A percentile compares a stretch with the other conserved stretches of the same genome.
phyloP scores from a whole-genome alignment of 2,888 invertebrate species.

The Luperina testacea region DNA sequence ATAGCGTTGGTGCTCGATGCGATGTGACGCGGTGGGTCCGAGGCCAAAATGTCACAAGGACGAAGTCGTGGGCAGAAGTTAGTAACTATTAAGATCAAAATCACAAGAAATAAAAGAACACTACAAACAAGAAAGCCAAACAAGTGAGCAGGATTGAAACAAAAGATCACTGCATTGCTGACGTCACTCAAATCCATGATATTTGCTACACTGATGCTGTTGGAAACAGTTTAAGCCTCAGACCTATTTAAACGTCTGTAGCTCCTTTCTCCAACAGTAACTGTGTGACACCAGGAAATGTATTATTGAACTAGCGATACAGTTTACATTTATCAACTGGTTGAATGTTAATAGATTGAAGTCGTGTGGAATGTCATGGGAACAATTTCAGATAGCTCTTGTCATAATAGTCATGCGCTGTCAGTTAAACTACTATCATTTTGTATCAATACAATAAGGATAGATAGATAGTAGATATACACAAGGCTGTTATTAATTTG shows the following conservation, averaged over 20 bases:
- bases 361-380: slow-evolving; percentile 31
- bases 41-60: not conserved
- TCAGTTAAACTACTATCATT: slow-evolving; percentile 7
- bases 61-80: not conserved
- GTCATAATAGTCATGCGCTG: slow-evolving; percentile 7
- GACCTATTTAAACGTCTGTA: too few species aligned
- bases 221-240: not conserved
- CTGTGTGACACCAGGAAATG: not conserved
- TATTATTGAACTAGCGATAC: not conserved
- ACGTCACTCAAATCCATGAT: not conserved
- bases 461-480: not conserved
- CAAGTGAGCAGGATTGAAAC: not conserved
- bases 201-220: not conserved
- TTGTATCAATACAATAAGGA: not conserved
- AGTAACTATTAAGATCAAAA: not conserved
- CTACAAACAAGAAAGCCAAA: not conserved
- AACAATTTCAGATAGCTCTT: slow-evolving; percentile 1
- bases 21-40: not conserved
- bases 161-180: not conserved
- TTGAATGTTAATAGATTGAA: slow-evolving; percentile 12
- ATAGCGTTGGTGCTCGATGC: not conserved
- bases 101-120: not conserved
- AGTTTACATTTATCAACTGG: not conserved
- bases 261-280: not conserved
- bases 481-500: not conserved